Conservation (phyloP, 2,888 invertebrate species). For the Drosophila hamatofila region DNA sequence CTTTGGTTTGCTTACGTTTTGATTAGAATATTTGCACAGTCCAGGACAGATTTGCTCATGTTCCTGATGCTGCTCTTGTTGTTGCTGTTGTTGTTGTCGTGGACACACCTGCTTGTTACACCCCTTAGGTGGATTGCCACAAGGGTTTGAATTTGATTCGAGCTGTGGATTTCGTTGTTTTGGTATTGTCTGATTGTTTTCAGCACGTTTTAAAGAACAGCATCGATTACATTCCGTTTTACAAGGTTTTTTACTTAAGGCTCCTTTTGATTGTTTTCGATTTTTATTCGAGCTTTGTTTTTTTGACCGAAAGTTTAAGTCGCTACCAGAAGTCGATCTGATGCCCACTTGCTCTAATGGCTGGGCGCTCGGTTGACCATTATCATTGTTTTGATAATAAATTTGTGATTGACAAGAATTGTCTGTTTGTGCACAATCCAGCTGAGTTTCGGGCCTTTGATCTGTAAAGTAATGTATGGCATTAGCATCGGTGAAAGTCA, state of each 20-base stretch:
- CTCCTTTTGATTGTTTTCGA: not conserved
- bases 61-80: not conserved
- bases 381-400: too few relatives aligned
- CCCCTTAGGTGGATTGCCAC: not conserved
- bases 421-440: not conserved
- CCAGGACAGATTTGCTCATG: not conserved
- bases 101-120: not conserved
- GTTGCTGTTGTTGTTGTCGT: not conserved
- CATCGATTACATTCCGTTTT: too few relatives aligned
- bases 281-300: not conserved
- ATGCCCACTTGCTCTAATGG: not conserved
- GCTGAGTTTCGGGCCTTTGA: not conserved
- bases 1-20: not conserved
- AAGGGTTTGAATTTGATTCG: not conserved
- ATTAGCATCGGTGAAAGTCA: constrained; percentile 13
- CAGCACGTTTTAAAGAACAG: not conserved
- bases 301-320: not conserved
- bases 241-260: not conserved
- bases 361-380: not conserved
- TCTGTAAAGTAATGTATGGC: constrained; percentile 9
- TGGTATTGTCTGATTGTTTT: too few relatives aligned
- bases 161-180: not conserved
- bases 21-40: too few relatives aligned
- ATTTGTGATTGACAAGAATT: not conserved
- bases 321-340: constrained; percentile 3